phyloP scores from a whole-genome alignment of 2,797 vertebrate genomes.

The Lateolabrax maculatus region DNA sequence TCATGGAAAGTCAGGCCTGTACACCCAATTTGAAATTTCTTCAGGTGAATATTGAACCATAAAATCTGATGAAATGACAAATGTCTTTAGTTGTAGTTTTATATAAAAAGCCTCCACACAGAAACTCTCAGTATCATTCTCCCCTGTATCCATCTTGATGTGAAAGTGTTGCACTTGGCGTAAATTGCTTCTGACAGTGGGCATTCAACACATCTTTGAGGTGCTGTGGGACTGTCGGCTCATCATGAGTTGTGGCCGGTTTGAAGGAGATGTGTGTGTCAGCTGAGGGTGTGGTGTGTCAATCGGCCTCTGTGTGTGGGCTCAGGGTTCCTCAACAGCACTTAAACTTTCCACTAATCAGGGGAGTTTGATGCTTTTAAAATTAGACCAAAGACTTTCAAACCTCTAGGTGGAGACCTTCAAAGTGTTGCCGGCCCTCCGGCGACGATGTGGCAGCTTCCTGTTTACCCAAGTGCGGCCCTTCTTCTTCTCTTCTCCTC shows the following conservation, averaged over 20 bases:
- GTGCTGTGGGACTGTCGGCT: constrained; percentile 4
- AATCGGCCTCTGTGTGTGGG: constrained; percentile 65
- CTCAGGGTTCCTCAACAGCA: constrained; percentile 52
- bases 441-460: constrained; percentile 74
- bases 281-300: constrained; percentile 60
- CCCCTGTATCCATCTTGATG: not conserved
- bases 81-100: not conserved
- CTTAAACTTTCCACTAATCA: constrained; percentile 56
- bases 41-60: not conserved
- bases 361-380: constrained; percentile 52
- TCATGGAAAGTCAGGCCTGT: not conserved
- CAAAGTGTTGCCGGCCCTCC: constrained; percentile 61
- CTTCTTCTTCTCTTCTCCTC: constrained; percentile 68
- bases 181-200: not conserved
- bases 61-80: not conserved
- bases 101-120: not conserved
- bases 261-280: constrained; percentile 35
- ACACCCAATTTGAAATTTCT: not conserved
- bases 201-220: constrained; percentile 13
- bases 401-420: constrained; percentile 75
- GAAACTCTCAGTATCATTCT: not conserved
- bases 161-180: constrained; percentile 8
- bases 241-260: constrained; percentile 6
- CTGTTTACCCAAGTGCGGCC: constrained; percentile 80
- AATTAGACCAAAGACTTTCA: constrained; percentile 63